Conservation (phyloP, 1,140 invertebrate genomes). For the Leptestheria dahalacensis region DNA sequence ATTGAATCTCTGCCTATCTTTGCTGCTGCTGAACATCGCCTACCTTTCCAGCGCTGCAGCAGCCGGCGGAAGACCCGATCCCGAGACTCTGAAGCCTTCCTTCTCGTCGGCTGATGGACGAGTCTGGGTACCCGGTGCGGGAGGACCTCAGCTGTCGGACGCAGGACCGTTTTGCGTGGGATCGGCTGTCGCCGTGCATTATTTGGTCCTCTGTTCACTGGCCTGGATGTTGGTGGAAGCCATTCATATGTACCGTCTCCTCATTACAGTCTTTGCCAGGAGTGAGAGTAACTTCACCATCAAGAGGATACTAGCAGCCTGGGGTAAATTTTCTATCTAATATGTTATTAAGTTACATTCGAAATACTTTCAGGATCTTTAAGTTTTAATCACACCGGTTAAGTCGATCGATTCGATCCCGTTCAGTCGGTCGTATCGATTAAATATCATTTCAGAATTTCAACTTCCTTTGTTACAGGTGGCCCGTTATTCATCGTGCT, state of each 20-base stretch:
- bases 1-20: constrained; percentile 34
- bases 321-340: constrained; percentile 31
- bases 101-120: background rate
- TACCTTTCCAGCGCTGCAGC: constrained; percentile 30
- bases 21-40: constrained; percentile 33
- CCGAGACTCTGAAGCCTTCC: background rate
- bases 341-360: too few species aligned
- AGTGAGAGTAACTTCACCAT: constrained; percentile 35
- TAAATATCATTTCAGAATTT: constrained; percentile 3
- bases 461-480: constrained; percentile 27
- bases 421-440: too few species aligned
- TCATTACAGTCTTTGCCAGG: constrained; percentile 37
- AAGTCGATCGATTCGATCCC: too few species aligned
- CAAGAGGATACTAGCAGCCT: constrained; percentile 34
- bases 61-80: background rate
- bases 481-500: constrained; percentile 23
- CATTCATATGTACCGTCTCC: constrained; percentile 37
- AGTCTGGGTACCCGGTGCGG: constrained; percentile 1
- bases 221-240: constrained; percentile 40
- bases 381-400: too few species aligned
- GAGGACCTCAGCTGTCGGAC: background rate
- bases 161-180: constrained; percentile 24
- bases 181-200: constrained; percentile 32
- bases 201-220: constrained; percentile 33
- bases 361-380: constrained; percentile 2